Evolutionary conservation across 2,113 vertebrate species (phyloP), one percentile per base, ranked within the genome.

Genomic region (Etheostoma spectabile): DNA sequence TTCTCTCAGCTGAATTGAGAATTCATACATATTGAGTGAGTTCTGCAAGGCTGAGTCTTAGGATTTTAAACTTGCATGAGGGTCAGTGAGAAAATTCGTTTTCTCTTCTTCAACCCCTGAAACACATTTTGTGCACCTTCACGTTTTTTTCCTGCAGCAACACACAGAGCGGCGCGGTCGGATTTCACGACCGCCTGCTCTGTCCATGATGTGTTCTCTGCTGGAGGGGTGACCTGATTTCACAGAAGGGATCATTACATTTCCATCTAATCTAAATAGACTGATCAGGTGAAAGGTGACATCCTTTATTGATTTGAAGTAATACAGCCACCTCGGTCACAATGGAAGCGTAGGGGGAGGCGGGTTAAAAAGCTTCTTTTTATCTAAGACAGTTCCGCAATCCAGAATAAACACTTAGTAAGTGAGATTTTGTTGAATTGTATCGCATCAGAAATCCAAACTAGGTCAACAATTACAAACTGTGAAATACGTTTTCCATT

Each of bases 11-110:
- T 80, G 52, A 18, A 35, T 5, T 51, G 30, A 30, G 42, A 45
- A 35, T 86, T 69, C 64, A 64, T 18, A 42, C 1, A 10, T 57
- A 8, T 57, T 27, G 30, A 49, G 51, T 53, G 22, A 79, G 42
- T 64, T 80, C 60, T 77, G 45, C 24, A 67, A n/a, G 4, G 3
- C 11, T 0, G 61, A 64, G 49, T 53, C 3, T 45, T n/a, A 6
- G 68, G 63, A 62, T 71, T 72, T 89, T 45, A 88, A 87, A 86
- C 71, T 79, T 77, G 45, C 81, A 86, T 12, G 48, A 83, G 75
- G 56, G 68, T 66, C 59, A 63, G 27, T 19, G 33, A 66, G 49
- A 52, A 71, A 55, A 80, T 53, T 77, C 69, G 82, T 15, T 38
- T 38, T 27, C 24, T 59, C 22, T 48, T 55, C 66, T 65, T 78